Conservation (phyloP, 2,113 vertebrate species). For the Etheostoma cragini region DNA sequence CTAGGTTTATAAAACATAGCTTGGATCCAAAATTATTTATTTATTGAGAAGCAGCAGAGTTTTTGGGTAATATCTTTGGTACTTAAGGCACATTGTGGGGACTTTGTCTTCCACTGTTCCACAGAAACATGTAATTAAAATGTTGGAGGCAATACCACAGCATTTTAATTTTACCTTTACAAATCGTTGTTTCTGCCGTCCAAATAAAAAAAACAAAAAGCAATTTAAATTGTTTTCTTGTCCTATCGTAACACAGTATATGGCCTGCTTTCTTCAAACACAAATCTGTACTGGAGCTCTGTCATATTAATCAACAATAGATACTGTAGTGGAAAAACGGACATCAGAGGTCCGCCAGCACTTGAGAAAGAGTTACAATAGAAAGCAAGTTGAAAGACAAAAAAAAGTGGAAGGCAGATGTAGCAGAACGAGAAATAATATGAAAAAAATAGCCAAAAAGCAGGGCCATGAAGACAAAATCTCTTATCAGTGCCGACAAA, state of each 20-base stretch:
- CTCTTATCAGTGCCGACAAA: conserved; percentile 35
- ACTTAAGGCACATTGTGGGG: not conserved
- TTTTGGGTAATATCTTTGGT: not conserved
- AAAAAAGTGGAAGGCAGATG: conserved; percentile 18
- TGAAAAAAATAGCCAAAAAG: conserved; percentile 18
- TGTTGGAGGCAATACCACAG: not conserved
- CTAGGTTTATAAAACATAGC: not conserved
- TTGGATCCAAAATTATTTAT: not conserved
- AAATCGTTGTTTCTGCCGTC: not conserved
- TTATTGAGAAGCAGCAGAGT: not conserved
- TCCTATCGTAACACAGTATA: not conserved
- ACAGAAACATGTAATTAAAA: not conserved
- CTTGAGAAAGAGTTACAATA: not conserved
- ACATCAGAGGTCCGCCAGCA: not conserved
- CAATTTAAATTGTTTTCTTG: not conserved
- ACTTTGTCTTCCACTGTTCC: not conserved
- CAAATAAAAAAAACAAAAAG: not conserved
- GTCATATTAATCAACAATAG: conserved; percentile 40
- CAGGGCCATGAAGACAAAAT: conserved; percentile 36
- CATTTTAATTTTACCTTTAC: not conserved
- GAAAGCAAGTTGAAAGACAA: not conserved
- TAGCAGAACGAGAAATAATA: conserved; percentile 22
- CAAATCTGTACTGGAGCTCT: not conserved
- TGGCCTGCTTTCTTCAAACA: conserved; percentile 2
- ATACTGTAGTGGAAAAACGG: not conserved